Percentiles rank a stretch among this genome's conserved stretches.
phyloP scores from a whole-genome alignment of 1,140 invertebrate species.

The Lineus longissimus region DNA sequence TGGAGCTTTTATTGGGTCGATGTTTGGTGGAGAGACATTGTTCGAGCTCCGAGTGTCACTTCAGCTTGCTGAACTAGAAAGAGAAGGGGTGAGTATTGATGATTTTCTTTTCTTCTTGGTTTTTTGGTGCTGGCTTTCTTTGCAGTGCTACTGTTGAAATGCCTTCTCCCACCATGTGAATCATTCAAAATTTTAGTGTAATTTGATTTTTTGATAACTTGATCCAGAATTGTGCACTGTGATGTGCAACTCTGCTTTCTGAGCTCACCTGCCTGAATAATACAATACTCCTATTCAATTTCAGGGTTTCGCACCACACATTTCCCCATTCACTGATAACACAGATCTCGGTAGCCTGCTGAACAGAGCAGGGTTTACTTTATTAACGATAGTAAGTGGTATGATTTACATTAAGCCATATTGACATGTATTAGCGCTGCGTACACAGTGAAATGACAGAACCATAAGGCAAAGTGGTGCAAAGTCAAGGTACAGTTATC shows the following conservation, averaged over 20 bases:
- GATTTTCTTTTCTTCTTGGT: not conserved
- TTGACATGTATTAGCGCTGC: not conserved
- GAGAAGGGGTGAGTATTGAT: constrained; percentile 64
- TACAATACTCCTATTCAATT: too few species aligned
- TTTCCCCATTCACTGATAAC: constrained; percentile 90
- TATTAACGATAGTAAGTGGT: constrained; percentile 83
- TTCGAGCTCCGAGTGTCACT: constrained; percentile 87
- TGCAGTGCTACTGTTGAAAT: not conserved
- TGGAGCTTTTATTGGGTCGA: constrained; percentile 86
- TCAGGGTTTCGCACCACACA: constrained; percentile 81
- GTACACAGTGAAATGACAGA: too few species aligned
- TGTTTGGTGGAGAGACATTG: constrained; percentile 96
- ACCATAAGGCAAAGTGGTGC: too few species aligned
- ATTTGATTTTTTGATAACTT: too few species aligned
- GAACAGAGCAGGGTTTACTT: constrained; percentile 81
- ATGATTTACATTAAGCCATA: too few species aligned
- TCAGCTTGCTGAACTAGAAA: constrained; percentile 90
- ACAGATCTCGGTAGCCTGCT: constrained; percentile 76
- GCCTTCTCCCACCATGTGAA: too few species aligned
- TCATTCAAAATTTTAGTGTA: too few species aligned
- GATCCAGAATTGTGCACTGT: too few species aligned
- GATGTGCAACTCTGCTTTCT: too few species aligned
- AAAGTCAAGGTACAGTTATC: too few species aligned
- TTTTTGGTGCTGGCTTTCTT: not conserved
- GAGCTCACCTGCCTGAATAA: too few species aligned